These are phyloP conservation scores for Ciona savignyi DNA, from an alignment of 23 tunicate species.

Conservation along the genomic window DNA sequence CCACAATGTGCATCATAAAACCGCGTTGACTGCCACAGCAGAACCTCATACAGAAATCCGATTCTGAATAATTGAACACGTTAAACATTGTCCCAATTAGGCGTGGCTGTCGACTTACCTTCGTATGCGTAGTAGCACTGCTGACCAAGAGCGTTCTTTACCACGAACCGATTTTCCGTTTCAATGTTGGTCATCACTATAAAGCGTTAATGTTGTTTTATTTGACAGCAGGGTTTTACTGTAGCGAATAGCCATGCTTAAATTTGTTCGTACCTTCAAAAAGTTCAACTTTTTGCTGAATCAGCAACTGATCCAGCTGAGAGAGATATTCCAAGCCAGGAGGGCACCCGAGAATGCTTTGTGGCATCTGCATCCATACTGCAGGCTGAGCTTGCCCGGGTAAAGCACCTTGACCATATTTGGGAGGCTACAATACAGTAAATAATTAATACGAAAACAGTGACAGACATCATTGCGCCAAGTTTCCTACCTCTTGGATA, in stretches of 20 bases:
- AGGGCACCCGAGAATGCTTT: conserved; percentile 32
- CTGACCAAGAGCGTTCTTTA: conserved; percentile 65
- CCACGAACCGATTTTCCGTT: conserved; percentile 35
- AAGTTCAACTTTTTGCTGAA: conserved; percentile 96
- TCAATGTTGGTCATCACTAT: conserved; percentile 48
- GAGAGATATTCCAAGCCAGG: conserved; percentile 96
- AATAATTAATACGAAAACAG: no score
- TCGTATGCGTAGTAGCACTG: conserved; percentile 73
- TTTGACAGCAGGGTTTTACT: no score
- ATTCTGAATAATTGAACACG: conserved; percentile 4
- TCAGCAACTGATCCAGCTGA: conserved; percentile 81
- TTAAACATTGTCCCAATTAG: no score
- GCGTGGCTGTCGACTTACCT: conserved; percentile 9
- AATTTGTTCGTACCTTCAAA: conserved; percentile 65
- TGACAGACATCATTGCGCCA: no score
- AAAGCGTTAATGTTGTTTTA: no score
- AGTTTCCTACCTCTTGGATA: no score
- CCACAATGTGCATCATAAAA: conserved; percentile 57
- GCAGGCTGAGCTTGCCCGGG: background rate
- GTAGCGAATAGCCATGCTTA: no score
- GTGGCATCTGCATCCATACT: background rate
- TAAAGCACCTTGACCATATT: background rate
- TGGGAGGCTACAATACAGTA: background rate
- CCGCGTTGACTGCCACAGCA: conserved; percentile 64
- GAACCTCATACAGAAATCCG: conserved; percentile 59